Evolutionary conservation across 2,113 vertebrate species (phyloP), one percentile per base, ranked within the genome.

Genomic region (Prolemur simus): DNA sequence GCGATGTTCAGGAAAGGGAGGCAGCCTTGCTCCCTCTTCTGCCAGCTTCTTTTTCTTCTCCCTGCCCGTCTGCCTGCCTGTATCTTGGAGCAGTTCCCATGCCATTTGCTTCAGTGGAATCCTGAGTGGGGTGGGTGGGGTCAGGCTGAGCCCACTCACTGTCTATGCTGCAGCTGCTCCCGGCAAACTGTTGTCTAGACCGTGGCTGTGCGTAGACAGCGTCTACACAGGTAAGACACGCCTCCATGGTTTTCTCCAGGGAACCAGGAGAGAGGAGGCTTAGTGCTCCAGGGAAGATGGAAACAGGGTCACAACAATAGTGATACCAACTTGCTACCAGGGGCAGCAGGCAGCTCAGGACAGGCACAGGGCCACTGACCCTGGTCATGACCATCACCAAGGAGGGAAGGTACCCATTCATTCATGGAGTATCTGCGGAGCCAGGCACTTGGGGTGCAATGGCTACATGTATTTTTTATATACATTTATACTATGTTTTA

Each of bases 121-220:
- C 96, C 47, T 63, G 89, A 80, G 82, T 42, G 10, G 96, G 68
- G 64, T 63, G 47, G 95, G 91, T 58, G 34, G 92, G 96, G 91
- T 94, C 90, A 83, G 91, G 83, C 82, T 80, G 87, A 91, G 87
- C 97, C 96, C 60, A 66, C 96, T 95, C 69, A 42, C 56, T 96
- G 94, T 97, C 77, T 56, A 77, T 11, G 54, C 87, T 1, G 34
- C 89, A 96, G 54, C 96, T 37, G 77, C 96, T 98, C 93, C 32
- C 47, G 1, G 45, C 94, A 97, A 96, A 98, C 97, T 34, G 93
- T 95, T 15, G 93, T 97, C 89, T 97, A 97, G 97, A 97, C 78
- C 18, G 1, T 10, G 89, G 71, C 27, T 89, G 45, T 60, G 94
- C 3, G 76, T 68, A 18, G 95, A 78, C 97, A 84, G 96, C 4